These are phyloP conservation scores for Hycleus phaleratus DNA, from an alignment of 1,140 invertebrate species.

Conservation along the genomic window DNA sequence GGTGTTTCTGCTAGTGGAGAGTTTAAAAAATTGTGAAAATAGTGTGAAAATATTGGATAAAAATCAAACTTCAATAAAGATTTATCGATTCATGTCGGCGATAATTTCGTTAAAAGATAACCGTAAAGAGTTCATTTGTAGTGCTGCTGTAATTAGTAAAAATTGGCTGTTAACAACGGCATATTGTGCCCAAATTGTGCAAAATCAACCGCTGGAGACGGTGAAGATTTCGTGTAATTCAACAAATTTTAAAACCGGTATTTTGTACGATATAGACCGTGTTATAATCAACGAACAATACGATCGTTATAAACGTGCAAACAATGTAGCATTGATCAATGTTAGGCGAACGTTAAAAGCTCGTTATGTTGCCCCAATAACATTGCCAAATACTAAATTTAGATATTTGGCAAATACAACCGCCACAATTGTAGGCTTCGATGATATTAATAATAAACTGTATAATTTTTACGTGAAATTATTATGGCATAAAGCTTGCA, in stretches of 20 bases:
- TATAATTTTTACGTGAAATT: no score
- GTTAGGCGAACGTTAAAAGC: neutral
- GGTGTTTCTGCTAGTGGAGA: neutral
- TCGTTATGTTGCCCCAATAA: neutral
- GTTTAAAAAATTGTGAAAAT: neutral
- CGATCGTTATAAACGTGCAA: neutral
- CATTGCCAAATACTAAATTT: neutral
- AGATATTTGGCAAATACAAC: no score
- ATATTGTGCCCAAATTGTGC: conserved; percentile 12
- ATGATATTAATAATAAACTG: no score
- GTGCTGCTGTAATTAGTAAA: conserved; percentile 19
- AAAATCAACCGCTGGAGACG: conserved; percentile 3
- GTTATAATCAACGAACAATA: neutral
- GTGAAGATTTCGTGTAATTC: conserved; percentile 18
- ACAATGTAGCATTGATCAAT: neutral
- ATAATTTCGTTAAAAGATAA: neutral
- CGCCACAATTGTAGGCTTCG: no score
- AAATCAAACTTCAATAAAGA: neutral
- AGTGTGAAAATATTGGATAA: neutral
- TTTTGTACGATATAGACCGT: conserved; percentile 11
- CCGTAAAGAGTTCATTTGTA: neutral
- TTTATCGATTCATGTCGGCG: neutral
- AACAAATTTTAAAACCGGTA: conserved; percentile 14
- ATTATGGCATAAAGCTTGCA: no score
- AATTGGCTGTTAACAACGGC: conserved; percentile 19